These are phyloP conservation scores for Sylvilagus floridanus DNA, from an alignment of 2,797 vertebrate species.

Conservation along the genomic window DNA sequence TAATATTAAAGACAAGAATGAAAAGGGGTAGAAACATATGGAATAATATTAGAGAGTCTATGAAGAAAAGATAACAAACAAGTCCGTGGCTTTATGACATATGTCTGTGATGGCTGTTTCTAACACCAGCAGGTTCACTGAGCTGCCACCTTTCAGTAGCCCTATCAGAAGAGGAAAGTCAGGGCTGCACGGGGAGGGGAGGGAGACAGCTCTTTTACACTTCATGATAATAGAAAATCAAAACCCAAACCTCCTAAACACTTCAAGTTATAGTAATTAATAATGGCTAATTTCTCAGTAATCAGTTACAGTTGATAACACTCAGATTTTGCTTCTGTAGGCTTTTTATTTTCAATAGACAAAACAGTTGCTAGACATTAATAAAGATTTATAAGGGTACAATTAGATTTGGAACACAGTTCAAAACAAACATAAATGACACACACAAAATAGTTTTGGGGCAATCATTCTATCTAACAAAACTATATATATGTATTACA, in stretches of 20 bases:
- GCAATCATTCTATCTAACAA: constrained; percentile 48
- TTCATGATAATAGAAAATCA: constrained; percentile 10
- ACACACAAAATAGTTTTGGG: constrained; percentile 25
- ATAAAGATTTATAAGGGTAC: constrained; percentile 34
- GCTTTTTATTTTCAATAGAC: constrained; percentile 44
- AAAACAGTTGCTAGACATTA: constrained; percentile 34
- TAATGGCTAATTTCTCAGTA: constrained; percentile 42
- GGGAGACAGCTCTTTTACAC: background rate
- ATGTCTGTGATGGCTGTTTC: background rate
- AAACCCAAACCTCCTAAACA: constrained; percentile 32
- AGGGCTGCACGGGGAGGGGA: background rate
- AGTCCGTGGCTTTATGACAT: background rate
- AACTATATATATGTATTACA: constrained; percentile 52
- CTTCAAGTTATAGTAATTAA: constrained; percentile 13
- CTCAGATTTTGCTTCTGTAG: constrained; percentile 6
- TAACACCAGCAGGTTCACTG: background rate
- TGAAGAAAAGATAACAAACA: background rate
- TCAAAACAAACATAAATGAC: constrained; percentile 66
- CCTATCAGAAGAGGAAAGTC: background rate
- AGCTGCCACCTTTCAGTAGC: background rate
- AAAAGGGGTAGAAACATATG: constrained; percentile 12
- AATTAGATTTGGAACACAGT: constrained; percentile 51
- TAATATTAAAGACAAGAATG: background rate
- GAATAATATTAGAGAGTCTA: constrained; percentile 13
- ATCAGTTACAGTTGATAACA: background rate